A percentile compares a stretch with the other conserved stretches of the same genome.
Conservation (phyloP, 2,797 vertebrate genomes). For the Xenops minutus region DNA sequence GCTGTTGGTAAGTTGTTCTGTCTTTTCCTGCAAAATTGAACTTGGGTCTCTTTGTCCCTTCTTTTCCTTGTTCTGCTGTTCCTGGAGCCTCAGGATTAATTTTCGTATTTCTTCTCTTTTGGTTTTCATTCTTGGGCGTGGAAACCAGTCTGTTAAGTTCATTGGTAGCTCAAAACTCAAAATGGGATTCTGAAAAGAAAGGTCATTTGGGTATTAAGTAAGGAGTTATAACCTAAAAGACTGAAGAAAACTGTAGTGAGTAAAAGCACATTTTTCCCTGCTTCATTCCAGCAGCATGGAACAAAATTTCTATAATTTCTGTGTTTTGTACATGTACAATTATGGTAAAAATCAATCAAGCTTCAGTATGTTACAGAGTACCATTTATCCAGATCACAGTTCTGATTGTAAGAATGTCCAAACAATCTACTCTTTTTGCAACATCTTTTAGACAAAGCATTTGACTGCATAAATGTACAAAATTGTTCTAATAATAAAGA, state of each 20-base stretch:
- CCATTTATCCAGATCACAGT: not conserved
- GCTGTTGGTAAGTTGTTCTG: conserved; percentile 70
- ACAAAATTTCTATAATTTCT: not conserved
- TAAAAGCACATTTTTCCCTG: not conserved
- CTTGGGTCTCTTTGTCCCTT: conserved; percentile 79
- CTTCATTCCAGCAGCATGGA: not conserved
- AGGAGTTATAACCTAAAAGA: not conserved
- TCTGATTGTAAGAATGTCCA: not conserved
- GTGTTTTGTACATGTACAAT: not conserved
- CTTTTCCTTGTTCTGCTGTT: conserved; percentile 83
- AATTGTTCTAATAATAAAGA: not conserved
- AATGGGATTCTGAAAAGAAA: conserved; percentile 85
- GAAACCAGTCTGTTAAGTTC: conserved; percentile 93
- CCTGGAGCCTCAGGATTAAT: conserved; percentile 88
- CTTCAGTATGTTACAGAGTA: not conserved
- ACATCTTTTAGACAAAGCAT: not conserved
- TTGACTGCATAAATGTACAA: not conserved
- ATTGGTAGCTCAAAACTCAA: conserved; percentile 91
- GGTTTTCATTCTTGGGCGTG: conserved; percentile 93
- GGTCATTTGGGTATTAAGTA: not conserved
- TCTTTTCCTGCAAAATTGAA: conserved; percentile 71
- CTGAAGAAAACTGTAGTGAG: not conserved
- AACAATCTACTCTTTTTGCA: not conserved
- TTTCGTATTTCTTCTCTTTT: conserved; percentile 93
- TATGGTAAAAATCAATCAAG: not conserved